Percentiles rank a stretch among this genome's conserved stretches.
Conservation (phyloP, 1,140 invertebrate genomes). For the Drosophila leontia region DNA sequence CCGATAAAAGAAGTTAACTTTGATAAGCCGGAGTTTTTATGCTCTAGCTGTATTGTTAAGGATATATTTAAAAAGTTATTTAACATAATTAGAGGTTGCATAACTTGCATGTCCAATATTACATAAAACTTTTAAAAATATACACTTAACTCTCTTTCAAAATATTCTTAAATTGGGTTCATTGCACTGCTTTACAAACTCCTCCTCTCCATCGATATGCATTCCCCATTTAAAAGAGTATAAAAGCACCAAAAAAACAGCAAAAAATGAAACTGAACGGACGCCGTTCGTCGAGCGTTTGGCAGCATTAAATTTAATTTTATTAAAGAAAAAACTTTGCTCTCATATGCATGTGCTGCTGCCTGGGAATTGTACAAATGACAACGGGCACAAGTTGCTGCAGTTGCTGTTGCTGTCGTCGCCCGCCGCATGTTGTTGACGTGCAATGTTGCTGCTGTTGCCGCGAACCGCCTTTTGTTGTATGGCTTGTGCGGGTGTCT, state of each 20-base stretch:
- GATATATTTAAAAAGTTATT: background rate
- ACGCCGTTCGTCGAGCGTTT: slow-evolving; percentile 61
- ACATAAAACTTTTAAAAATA: background rate
- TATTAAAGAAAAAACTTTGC: slow-evolving; percentile 80
- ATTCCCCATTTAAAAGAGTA: background rate
- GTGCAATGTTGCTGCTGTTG: slow-evolving; percentile 65
- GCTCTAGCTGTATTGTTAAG: background rate
- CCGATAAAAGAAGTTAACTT: background rate
- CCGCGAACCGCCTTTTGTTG: slow-evolving; percentile 64
- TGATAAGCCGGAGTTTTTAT: background rate
- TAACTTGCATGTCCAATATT: background rate
- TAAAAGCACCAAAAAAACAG: background rate
- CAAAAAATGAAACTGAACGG: slow-evolving; percentile 66
- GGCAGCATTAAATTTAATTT: slow-evolving; percentile 80
- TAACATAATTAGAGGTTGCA: too few relatives aligned
- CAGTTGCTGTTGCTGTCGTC: slow-evolving; percentile 43
- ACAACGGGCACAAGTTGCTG: slow-evolving; percentile 69
- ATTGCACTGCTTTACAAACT: background rate
- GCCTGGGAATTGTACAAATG: slow-evolving; percentile 77
- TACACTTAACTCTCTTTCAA: background rate
- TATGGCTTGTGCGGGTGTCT: slow-evolving; percentile 68
- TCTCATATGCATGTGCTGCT: slow-evolving; percentile 29
- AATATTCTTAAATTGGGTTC: background rate
- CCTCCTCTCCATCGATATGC: background rate
- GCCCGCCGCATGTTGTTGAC: slow-evolving; percentile 75